These are phyloP conservation scores for Dolichopus griseipennis DNA, from an alignment of 2,888 invertebrate genomes.

Conservation along the genomic window DNA sequence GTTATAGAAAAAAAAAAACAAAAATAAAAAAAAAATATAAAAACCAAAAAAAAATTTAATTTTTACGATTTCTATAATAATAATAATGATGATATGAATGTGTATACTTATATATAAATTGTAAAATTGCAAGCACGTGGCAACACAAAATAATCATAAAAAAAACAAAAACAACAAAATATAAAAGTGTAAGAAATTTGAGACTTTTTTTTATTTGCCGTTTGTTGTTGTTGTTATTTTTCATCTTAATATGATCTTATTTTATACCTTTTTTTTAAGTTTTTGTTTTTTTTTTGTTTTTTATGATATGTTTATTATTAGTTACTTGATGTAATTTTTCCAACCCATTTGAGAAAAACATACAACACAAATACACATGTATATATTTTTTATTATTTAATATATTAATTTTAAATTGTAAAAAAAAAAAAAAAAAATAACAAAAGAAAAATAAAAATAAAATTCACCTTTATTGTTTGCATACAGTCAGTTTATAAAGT, in stretches of 20 bases:
- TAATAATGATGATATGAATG: not conserved
- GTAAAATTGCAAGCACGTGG: conserved; percentile 5
- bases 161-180: no score
- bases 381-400: no score
- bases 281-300: not conserved
- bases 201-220: not conserved
- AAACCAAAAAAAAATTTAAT: not conserved
- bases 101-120: no score
- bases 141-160: not conserved
- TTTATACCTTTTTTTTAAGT: no score
- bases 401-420: no score
- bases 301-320: not conserved
- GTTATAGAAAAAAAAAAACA: not conserved
- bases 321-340: not conserved
- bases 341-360: not conserved
- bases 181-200: not conserved
- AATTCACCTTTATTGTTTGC: no score
- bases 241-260: not conserved
- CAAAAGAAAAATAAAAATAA: no score
- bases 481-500: no score
- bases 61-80: not conserved
- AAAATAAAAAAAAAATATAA: not conserved
- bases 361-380: no score
- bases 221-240: not conserved
- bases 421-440: no score